Conservation (phyloP, 2,888 invertebrate species). For the Hoplodrina blanda region DNA sequence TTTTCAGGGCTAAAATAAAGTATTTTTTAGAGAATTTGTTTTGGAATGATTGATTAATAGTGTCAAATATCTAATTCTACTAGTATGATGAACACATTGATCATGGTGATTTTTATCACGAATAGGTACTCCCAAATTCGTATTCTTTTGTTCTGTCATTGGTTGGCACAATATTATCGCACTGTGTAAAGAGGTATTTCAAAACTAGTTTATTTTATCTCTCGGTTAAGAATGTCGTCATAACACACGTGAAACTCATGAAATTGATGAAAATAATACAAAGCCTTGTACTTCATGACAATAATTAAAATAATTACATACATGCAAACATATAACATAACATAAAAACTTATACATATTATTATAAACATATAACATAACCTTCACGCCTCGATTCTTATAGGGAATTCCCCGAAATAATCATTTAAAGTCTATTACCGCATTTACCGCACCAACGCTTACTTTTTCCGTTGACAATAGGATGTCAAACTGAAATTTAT, state of each 20-base stretch:
- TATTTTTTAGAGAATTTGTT: no score
- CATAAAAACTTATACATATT: conserved; percentile 1
- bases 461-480: not conserved
- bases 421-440: not conserved
- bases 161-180: not conserved
- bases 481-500: not conserved
- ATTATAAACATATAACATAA: not conserved
- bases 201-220: not conserved
- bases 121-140: not conserved
- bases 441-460: not conserved
- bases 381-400: conserved; percentile 32
- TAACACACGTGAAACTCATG: not conserved
- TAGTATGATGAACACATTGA: not conserved
- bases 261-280: not conserved
- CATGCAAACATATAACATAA: no score
- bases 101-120: not conserved
- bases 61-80: not conserved
- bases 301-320: no score
- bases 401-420: conserved; percentile 4
- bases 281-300: no score
- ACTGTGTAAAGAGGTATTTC: not conserved
- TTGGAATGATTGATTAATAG: no score
- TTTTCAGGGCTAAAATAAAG: no score
- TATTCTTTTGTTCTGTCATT: not conserved
- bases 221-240: not conserved